Conservation (phyloP, 2,113 vertebrate genomes). For the Morone saxatilis region DNA sequence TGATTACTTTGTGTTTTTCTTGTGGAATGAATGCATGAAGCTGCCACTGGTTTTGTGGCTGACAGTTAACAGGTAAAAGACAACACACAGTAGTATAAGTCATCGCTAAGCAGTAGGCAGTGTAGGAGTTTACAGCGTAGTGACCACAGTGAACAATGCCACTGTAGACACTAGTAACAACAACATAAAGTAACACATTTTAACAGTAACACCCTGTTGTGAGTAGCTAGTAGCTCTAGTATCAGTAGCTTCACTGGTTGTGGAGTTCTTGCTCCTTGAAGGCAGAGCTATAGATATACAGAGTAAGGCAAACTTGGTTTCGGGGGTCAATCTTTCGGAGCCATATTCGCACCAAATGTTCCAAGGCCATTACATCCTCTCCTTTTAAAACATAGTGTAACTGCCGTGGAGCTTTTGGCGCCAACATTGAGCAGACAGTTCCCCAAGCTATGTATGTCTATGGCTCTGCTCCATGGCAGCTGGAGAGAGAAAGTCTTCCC, state of each 20-base stretch:
- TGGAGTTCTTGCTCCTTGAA: slow-evolving; percentile 52
- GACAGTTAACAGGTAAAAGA: slow-evolving; percentile 18
- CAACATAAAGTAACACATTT: not conserved
- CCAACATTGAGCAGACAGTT: slow-evolving; percentile 52
- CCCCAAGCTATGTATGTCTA: slow-evolving; percentile 66
- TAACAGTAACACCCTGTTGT: slow-evolving; percentile 64
- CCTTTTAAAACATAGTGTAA: slow-evolving; percentile 37
- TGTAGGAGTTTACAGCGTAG: slow-evolving; percentile 46
- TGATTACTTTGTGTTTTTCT: slow-evolving; percentile 51
- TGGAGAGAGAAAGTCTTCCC: not conserved
- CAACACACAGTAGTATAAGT: slow-evolving; percentile 6
- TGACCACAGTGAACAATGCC: slow-evolving; percentile 32
- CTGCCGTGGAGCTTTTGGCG: slow-evolving; percentile 51
- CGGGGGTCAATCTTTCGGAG: slow-evolving; percentile 42
- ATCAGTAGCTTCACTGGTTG: slow-evolving; percentile 63
- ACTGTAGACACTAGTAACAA: slow-evolving; percentile 21
- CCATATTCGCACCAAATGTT: slow-evolving; percentile 58
- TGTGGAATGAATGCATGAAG: not conserved
- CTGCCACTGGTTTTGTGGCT: slow-evolving; percentile 19
- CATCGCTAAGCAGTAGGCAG: slow-evolving; percentile 63
- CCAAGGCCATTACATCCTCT: slow-evolving; percentile 47
- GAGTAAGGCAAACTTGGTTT: slow-evolving; percentile 78
- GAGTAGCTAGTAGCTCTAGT: slow-evolving; percentile 25
- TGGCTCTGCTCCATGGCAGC: slow-evolving; percentile 69
- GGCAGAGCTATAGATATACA: slow-evolving; percentile 72